phyloP scores from a whole-genome alignment of 2,888 invertebrate species.

The Liposcelis brunnea region DNA sequence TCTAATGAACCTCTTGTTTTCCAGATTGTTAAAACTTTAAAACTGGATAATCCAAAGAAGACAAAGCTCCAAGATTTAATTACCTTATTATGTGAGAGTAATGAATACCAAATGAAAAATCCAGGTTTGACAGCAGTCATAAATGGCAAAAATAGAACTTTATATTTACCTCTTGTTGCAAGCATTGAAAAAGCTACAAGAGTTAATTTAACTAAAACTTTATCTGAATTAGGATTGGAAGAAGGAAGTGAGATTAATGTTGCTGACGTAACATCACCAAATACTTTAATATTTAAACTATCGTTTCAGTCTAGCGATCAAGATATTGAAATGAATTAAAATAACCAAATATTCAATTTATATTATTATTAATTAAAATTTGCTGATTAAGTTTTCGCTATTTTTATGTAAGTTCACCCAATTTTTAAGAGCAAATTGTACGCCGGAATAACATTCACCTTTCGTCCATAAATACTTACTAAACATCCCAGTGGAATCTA shows the following conservation, averaged over 20 bases:
- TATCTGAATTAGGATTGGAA: constrained; percentile 66
- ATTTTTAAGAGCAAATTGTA: constrained; percentile 1
- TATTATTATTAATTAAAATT: constrained; percentile 13
- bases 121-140: constrained; percentile 71
- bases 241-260: constrained; percentile 79
- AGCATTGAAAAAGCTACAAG: constrained; percentile 82
- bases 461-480: background rate
- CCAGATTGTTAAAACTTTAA: background rate
- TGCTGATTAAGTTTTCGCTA: constrained; percentile 17
- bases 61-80: constrained; percentile 68
- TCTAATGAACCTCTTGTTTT: background rate
- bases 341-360: background rate
- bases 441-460: background rate
- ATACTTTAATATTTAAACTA: constrained; percentile 56
- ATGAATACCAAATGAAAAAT: constrained; percentile 74
- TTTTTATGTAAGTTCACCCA: constrained; percentile 11
- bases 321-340: constrained; percentile 20
- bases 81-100: constrained; percentile 56
- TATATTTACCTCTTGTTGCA: constrained; percentile 83
- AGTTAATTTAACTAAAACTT: constrained; percentile 70
- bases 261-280: constrained; percentile 81
- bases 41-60: constrained; percentile 21
- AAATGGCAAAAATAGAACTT: constrained; percentile 71
- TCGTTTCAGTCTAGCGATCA: constrained; percentile 33
- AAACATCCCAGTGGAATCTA: constrained; percentile 1